Conservation (phyloP, 2,888 invertebrate genomes). For the Thera britannica region DNA sequence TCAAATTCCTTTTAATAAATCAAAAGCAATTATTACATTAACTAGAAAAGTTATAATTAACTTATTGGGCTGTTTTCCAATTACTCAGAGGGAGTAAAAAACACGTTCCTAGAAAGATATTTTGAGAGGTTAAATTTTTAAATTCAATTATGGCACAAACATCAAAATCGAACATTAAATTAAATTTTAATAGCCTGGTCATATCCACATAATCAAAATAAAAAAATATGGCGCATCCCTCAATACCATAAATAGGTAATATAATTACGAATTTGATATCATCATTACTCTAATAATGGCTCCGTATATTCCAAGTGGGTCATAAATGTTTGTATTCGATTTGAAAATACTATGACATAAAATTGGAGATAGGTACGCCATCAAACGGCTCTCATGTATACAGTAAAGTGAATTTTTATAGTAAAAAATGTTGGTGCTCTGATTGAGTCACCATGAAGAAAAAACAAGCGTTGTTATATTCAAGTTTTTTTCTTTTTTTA, state of each 20-base stretch:
- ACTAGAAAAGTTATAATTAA: conserved; percentile 33
- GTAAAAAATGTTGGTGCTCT: neutral
- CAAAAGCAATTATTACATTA: conserved; percentile 34
- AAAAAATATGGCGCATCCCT: conserved; percentile 32
- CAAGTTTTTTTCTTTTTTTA: too few relatives aligned
- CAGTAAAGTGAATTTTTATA: conserved; percentile 38
- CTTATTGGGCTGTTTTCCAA: conserved; percentile 23
- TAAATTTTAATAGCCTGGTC: neutral
- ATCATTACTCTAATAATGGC: conserved; percentile 44
- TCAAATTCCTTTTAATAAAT: conserved; percentile 26
- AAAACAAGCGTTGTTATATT: too few relatives aligned
- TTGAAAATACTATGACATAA: conserved; percentile 50
- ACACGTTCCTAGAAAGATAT: neutral
- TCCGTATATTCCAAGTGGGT: conserved; percentile 37
- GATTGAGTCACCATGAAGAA: neutral
- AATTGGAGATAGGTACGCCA: conserved; percentile 41
- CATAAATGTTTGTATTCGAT: conserved; percentile 48
- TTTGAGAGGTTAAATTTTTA: neutral
- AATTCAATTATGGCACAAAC: neutral
- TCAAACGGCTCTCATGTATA: conserved; percentile 45
- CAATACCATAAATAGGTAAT: conserved; percentile 40
- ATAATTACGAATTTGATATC: conserved; percentile 41
- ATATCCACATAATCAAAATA: conserved; percentile 15
- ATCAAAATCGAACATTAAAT: neutral
- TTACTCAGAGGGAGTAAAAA: conserved; percentile 9